Evolutionary conservation across 53 echinoderm and acorn worm genomes (phyloP), one percentile per base, ranked within the genome.

Genomic region (Stichopus horrens): DNA sequence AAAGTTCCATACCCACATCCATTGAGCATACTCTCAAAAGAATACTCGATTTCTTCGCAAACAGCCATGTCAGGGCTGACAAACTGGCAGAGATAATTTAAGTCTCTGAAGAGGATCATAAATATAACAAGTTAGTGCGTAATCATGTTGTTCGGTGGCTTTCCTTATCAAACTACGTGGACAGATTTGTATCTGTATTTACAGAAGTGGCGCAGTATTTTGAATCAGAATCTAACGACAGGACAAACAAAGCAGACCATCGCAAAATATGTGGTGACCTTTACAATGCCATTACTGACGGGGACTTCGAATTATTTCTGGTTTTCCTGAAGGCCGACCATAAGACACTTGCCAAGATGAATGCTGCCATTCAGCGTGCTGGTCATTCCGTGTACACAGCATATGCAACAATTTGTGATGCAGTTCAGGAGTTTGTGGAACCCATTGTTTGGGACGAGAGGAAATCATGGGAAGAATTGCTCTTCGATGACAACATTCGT

Each of bases 21-120:
- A 5, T 76, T 16, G 3, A 76, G 4, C 76, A 76, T 9, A 76
- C 76, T 19, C 2, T 76, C 76, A 76, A 22, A 22, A 76, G 76
- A 76, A 22, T 76, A 76, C 76, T 76, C 76, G 19, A 19, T 18
- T 76, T 76, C 76, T 76, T 76, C 22, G n/a, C 76, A 76, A 76
- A 76, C 76, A 76, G 76, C 22, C 76, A 77, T 77, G 77, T 77
- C 6, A 77, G 77, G 53, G 77, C 77, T 51, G 77, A 77, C 77
- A 77, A 77, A 52, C 77, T 77, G 23, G 53, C 77, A 4, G 77
- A 77, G 21, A 77, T 77, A 23, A 77, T 77, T 77, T 7, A 77
- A 37, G 54, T 77, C 37, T 37, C 37, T 37, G 37, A 37, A 37
- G 37, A 37, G 37, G 37, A 37, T 37, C 37, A 37, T 1, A 2